Percentiles rank a stretch among this genome's conserved stretches.
phyloP scores from a whole-genome alignment of 2,113 vertebrate genomes.

The Telmatochromis sp. region DNA sequence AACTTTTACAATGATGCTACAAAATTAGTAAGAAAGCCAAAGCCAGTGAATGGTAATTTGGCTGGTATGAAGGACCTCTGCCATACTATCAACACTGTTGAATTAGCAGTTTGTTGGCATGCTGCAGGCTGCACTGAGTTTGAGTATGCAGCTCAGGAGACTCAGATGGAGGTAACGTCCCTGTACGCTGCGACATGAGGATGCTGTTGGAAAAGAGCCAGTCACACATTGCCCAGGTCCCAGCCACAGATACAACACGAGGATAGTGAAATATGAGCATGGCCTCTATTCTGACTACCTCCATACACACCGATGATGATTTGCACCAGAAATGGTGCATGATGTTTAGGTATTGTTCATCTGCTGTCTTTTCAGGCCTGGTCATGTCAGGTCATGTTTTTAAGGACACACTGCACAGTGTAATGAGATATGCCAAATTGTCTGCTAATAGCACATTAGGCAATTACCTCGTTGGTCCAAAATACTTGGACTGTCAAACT shows the following conservation, averaged over 20 bases:
- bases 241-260: neutral
- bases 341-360: neutral
- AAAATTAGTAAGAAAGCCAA: slow-evolving; percentile 13
- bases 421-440: neutral
- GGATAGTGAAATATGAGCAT: slow-evolving; percentile 20
- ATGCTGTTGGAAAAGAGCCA: slow-evolving; percentile 23
- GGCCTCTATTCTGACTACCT: neutral
- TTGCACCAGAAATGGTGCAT: neutral
- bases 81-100: slow-evolving; percentile 5
- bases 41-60: neutral
- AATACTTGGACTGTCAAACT: neutral
- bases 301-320: neutral
- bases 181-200: neutral
- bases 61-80: neutral
- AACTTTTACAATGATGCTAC: slow-evolving; percentile 2
- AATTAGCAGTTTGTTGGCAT: slow-evolving; percentile 33
- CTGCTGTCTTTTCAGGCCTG: neutral
- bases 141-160: neutral
- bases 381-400: neutral
- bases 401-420: neutral
- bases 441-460: neutral
- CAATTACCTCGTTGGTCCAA: neutral
- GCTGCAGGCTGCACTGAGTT: neutral
- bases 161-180: neutral
- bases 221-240: neutral